Evolutionary conservation across 2,888 invertebrate species (phyloP).

Genomic region (Leistus spinibarbis): DNA sequence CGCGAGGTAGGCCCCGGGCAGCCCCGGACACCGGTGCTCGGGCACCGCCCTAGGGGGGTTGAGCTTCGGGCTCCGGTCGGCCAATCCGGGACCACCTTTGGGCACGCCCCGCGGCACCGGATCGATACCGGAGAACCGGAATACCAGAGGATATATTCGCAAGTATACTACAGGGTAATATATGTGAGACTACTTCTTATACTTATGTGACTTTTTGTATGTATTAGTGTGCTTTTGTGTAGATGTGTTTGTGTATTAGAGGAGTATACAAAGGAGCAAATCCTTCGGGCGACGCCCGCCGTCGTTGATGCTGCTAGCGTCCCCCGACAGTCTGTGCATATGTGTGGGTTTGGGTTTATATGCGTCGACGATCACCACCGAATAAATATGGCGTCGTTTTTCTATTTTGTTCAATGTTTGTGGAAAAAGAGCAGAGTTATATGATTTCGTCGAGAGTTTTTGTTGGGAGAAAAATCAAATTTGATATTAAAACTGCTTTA

Average conservation of each 20-base stretch:
- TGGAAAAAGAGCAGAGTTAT: neutral
- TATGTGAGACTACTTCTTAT: no score
- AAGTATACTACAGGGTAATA: neutral
- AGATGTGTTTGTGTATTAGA: neutral
- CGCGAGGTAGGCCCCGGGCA: constrained; percentile 52
- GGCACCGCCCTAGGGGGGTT: constrained; percentile 51
- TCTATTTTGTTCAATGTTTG: neutral
- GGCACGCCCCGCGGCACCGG: constrained; percentile 21
- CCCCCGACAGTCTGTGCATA: neutral
- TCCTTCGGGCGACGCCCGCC: constrained; percentile 5
- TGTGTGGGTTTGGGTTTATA: neutral
- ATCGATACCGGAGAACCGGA: constrained; percentile 11
- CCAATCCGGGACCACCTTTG: constrained; percentile 13
- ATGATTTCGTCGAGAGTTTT: no score
- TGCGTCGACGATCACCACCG: neutral
- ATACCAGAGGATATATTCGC: neutral
- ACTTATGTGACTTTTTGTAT: no score
- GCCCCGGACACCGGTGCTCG: constrained; percentile 47
- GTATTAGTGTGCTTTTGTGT: neutral
- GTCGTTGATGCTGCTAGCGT: neutral
- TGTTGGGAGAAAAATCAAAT: no score
- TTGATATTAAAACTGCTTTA: no score
- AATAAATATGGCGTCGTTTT: neutral
- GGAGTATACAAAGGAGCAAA: neutral
- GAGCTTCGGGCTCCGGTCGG: constrained; percentile 29